Conservation (phyloP, 2,113 vertebrate genomes). For the Sinocyclocheilus grahami region DNA sequence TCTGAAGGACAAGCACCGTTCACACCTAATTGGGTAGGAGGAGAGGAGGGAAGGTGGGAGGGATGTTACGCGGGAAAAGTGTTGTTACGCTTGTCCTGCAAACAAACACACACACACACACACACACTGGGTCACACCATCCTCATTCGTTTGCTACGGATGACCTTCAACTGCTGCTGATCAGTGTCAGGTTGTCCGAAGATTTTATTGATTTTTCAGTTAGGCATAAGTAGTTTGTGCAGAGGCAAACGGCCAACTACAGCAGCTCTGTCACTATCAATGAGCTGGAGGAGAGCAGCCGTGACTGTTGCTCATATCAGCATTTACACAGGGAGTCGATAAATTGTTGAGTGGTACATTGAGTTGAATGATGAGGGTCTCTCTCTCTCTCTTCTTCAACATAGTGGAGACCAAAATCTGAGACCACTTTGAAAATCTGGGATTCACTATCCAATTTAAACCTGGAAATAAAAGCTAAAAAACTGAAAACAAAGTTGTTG, state of each 20-base stretch:
- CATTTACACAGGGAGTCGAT: conserved; percentile 89
- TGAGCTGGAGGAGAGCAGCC: conserved; percentile 87
- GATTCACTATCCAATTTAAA: conserved; percentile 71
- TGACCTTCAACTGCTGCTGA: conserved; percentile 96
- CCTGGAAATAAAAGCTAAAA: neutral
- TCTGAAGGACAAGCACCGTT: conserved; percentile 60
- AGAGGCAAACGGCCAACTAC: conserved; percentile 93
- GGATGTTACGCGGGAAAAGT: conserved; percentile 84
- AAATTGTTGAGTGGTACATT: conserved; percentile 77
- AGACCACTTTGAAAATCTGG: conserved; percentile 3
- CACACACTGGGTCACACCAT: conserved; percentile 75
- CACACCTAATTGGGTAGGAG: conserved; percentile 69
- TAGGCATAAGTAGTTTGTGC: conserved; percentile 98
- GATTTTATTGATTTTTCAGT: conserved; percentile 99
- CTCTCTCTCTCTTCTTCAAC: conserved; percentile 25
- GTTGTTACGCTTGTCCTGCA: conserved; percentile 80
- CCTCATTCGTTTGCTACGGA: conserved; percentile 87
- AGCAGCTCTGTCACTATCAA: conserved; percentile 99
- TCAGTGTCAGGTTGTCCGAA: conserved; percentile 87
- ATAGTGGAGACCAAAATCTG: neutral
- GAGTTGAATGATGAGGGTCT: neutral
- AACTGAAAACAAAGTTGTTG: no score
- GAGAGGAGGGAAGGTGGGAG: conserved; percentile 79
- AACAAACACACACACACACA: conserved; percentile 50
- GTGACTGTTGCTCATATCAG: conserved; percentile 84